phyloP scores from a whole-genome alignment of 1,140 invertebrate genomes.

The Ylistrum balloti region DNA sequence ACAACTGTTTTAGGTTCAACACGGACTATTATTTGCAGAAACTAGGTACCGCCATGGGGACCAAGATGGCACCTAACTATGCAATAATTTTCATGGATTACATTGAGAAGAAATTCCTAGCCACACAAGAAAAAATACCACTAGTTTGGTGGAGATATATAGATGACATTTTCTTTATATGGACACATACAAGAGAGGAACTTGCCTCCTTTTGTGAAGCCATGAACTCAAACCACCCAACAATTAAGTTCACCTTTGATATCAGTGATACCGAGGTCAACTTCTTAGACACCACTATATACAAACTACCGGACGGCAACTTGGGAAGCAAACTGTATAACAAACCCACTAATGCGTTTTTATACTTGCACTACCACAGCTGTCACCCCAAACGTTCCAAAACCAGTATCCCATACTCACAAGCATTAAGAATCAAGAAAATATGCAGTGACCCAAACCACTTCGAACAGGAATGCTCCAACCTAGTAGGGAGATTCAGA shows the following conservation, averaged over 20 bases:
- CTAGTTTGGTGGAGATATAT: too few relatives aligned
- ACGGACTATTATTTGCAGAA: too few relatives aligned
- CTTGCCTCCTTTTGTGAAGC: too few relatives aligned
- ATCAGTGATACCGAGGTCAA: neutral
- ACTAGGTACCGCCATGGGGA: too few relatives aligned
- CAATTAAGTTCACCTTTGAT: slow-evolving; percentile 35
- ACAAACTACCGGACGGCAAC: neutral
- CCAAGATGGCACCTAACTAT: too few relatives aligned
- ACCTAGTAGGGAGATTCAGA: too few relatives aligned
- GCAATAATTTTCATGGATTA: too few relatives aligned
- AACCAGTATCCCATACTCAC: slow-evolving; percentile 42
- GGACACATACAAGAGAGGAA: too few relatives aligned
- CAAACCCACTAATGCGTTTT: slow-evolving; percentile 24
- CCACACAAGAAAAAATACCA: too few relatives aligned
- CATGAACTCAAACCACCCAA: too few relatives aligned
- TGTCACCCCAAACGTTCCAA: neutral
- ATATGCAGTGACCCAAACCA: neutral
- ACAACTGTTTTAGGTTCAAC: too few relatives aligned
- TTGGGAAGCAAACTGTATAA: neutral
- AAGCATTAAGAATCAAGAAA: neutral
- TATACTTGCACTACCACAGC: neutral
- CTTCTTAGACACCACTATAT: slow-evolving; percentile 13
- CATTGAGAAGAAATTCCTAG: too few relatives aligned
- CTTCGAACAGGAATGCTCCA: neutral
- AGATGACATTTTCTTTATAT: neutral